Conservation (phyloP, 2,113 vertebrate species). For the Zeus faber region DNA sequence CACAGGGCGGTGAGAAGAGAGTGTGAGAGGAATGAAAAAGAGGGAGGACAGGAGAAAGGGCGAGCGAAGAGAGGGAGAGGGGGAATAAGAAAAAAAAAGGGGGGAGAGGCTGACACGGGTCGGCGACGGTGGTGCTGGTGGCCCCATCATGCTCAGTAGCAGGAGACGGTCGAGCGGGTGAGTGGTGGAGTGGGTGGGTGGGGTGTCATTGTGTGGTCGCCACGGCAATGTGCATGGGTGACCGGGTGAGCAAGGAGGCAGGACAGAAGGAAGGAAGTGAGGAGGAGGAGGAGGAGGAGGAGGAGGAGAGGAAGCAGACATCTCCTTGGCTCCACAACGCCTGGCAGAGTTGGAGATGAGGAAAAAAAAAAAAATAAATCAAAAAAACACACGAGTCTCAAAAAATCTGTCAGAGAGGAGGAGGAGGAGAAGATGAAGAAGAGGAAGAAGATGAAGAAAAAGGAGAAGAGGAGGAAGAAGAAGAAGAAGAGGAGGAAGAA, state of each 20-base stretch:
- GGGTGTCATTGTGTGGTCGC: slow-evolving; percentile 35
- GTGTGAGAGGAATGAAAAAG: too few relatives aligned
- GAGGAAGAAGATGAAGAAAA: too few relatives aligned
- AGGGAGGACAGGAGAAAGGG: too few relatives aligned
- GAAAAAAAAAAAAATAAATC: slow-evolving; percentile 12
- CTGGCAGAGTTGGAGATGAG: slow-evolving; percentile 43
- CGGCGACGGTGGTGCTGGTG: slow-evolving; percentile 41
- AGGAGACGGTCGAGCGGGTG: too few relatives aligned
- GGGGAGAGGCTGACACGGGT: slow-evolving; percentile 38
- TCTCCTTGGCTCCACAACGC: slow-evolving; percentile 47
- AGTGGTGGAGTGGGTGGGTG: neutral
- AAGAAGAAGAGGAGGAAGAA: too few relatives aligned
- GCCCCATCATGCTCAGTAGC: slow-evolving; percentile 68
- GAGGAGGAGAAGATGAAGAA: too few relatives aligned
- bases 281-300: slow-evolving; percentile 33
- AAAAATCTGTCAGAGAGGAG: slow-evolving; percentile 65
- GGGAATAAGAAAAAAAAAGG: neutral
- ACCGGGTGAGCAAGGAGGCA: slow-evolving; percentile 54
- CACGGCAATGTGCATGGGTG: slow-evolving; percentile 64
- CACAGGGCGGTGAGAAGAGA: too few relatives aligned
- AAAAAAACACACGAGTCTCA: slow-evolving; percentile 48
- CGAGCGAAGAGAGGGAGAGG: neutral
- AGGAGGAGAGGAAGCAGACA: slow-evolving; percentile 49
- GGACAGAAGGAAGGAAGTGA: neutral
- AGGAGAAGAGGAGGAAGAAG: too few relatives aligned